Percentiles rank a stretch among this genome's conserved stretches.
Evolutionary conservation across 1,140 invertebrate species (phyloP).

Genomic region (Rhysida immarginata): DNA sequence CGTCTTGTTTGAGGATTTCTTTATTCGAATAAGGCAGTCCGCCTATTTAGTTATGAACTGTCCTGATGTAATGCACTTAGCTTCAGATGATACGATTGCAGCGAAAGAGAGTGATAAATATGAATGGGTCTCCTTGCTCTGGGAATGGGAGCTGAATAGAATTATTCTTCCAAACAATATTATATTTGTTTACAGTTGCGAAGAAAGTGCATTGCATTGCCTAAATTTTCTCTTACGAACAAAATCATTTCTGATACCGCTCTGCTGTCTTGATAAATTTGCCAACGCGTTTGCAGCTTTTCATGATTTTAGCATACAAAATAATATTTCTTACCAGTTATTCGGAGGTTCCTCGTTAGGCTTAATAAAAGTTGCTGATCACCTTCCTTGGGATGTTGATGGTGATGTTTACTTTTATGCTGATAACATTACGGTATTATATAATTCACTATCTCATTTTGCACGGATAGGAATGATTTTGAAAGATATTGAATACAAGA

Average conservation of each 20-base stretch:
- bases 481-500: background rate
- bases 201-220: background rate
- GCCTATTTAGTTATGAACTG: constrained; percentile 17
- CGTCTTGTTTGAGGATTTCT: constrained; percentile 22
- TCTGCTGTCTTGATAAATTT: background rate
- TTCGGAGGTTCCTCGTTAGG: background rate
- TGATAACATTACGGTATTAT: background rate
- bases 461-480: background rate
- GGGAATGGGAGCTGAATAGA: background rate
- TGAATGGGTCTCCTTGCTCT: background rate
- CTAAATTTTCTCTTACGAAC: background rate
- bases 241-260: background rate
- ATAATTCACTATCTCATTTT: background rate
- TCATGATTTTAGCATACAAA: background rate
- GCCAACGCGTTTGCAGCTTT: background rate
- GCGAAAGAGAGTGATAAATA: background rate
- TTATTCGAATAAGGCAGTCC: constrained; percentile 17
- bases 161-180: background rate
- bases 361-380: background rate
- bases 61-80: constrained; percentile 24
- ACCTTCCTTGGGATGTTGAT: background rate
- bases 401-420: background rate
- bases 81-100: background rate
- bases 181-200: background rate
- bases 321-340: background rate